Base-by-base conservation (phyloP, 2,113 vertebrate species). In the Micronycteris hirsuta region DNA sequence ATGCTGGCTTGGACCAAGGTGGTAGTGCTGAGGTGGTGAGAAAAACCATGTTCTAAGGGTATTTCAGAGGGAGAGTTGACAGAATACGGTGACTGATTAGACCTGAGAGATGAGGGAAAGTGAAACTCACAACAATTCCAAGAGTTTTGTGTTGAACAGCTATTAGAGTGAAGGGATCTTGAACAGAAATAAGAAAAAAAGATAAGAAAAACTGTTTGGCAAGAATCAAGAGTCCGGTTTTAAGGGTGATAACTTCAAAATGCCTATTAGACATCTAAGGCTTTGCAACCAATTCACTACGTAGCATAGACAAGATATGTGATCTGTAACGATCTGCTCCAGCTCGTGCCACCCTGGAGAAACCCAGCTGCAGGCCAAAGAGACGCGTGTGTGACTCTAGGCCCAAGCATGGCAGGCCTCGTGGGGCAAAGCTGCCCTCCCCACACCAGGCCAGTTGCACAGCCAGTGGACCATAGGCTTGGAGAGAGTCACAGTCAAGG, bases 361-460 rank as follows among this genome's bases (percentile, higher is more conserved):
- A 80, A 22, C 54, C 47, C 9, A 26, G 28, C 28, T 56, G 6
- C 10, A 14, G 6, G 8, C 63, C 47, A 26, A 45, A 70, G 24
- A 43, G 9, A 68, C 4, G 20, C 26, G 17, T 26, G 38, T 54
- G 12, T 80, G 74, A 45, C n/a, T 74, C 24, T 10, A 9, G 9
- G 63, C 49, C 47, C 15, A 22, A 81, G 28, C 49, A 15, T 20
- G 63, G 14, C 76, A 56, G 24, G 31, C 15, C 22, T n/a, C 14
- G 12, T 28, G 49, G 36, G 63, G 36, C 6, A 56, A 63, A 77
- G 49, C 61, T 43, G 14, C 14, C 28, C 26, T n/a, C 36, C 31
- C 5, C 20, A 36, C 47, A n/a, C 31, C 5, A 13, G 38, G 17
- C 28, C 2, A n/a, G 5, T 1, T 12, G 11, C 36, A n/a, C 3